These are phyloP conservation scores for Athripsodes cinereus DNA, from an alignment of 2,888 invertebrate genomes.

Conservation along the genomic window DNA sequence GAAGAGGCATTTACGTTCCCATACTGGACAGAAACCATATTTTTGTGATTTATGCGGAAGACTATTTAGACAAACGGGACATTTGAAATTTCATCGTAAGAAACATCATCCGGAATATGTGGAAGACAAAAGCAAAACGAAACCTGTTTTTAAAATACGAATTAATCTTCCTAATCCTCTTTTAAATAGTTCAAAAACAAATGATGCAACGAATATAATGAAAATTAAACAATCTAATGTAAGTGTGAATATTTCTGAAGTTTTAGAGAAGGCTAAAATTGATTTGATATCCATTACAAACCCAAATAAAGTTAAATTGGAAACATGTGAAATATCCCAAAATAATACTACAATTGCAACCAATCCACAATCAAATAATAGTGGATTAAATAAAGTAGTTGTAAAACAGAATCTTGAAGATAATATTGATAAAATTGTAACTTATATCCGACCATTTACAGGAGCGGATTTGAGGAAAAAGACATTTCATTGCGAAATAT, in stretches of 20 bases:
- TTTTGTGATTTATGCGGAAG: neutral
- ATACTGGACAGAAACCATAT: constrained; percentile 4
- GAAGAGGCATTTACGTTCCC: neutral
- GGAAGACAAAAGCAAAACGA: neutral
- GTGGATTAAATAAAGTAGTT: neutral
- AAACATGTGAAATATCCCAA: neutral
- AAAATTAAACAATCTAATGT: neutral
- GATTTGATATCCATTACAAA: neutral
- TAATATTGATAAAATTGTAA: neutral
- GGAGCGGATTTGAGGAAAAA: neutral
- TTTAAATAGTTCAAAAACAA: neutral
- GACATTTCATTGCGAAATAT: neutral
- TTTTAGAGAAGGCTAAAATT: neutral
- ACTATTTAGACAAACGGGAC: constrained; percentile 4
- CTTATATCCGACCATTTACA: neutral
- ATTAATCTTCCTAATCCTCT: neutral
- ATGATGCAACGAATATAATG: neutral
- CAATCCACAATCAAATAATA: neutral
- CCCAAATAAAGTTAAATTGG: neutral
- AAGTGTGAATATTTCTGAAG: neutral
- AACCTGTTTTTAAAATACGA: neutral
- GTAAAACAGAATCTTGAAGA: neutral
- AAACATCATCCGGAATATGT: constrained; percentile 4
- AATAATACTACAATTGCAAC: neutral
- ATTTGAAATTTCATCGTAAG: neutral